These are phyloP conservation scores for Grapholita molesta DNA, from an alignment of 1,140 invertebrate genomes.

Conservation along the genomic window DNA sequence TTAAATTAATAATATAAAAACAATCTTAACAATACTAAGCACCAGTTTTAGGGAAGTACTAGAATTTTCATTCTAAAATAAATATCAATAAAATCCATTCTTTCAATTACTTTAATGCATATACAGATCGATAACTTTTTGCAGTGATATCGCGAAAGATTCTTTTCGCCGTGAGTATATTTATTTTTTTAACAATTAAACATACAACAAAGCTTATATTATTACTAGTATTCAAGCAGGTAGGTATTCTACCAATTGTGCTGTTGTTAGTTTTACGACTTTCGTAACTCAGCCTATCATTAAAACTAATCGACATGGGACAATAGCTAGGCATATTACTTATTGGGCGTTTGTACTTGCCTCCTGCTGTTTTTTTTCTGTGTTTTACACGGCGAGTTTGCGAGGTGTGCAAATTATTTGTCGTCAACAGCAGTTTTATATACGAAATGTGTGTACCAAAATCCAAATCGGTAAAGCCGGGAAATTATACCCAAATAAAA, in stretches of 20 bases:
- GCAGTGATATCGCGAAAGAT: background rate
- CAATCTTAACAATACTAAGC: too few species aligned
- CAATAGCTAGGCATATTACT: background rate
- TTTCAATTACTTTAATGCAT: background rate
- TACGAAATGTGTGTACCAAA: too few species aligned
- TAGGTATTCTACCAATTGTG: constrained; percentile 2
- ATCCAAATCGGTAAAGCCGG: too few species aligned
- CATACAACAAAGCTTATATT: background rate
- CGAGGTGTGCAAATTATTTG: background rate
- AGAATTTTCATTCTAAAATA: too few species aligned
- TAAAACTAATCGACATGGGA: background rate
- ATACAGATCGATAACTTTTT: background rate
- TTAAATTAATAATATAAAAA: too few species aligned
- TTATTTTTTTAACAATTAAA: too few species aligned
- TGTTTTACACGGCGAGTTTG: background rate
- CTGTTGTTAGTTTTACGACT: constrained; percentile 7
- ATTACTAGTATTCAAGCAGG: background rate
- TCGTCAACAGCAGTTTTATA: too few species aligned
- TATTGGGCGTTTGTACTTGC: background rate
- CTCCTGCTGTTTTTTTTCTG: background rate
- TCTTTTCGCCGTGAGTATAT: background rate
- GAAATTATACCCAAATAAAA: too few species aligned
- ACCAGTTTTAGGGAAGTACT: too few species aligned
- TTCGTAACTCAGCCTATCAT: background rate
- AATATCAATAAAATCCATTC: background rate